phyloP scores from a whole-genome alignment of 1,140 invertebrate species.

The Diorhabda elongata region DNA sequence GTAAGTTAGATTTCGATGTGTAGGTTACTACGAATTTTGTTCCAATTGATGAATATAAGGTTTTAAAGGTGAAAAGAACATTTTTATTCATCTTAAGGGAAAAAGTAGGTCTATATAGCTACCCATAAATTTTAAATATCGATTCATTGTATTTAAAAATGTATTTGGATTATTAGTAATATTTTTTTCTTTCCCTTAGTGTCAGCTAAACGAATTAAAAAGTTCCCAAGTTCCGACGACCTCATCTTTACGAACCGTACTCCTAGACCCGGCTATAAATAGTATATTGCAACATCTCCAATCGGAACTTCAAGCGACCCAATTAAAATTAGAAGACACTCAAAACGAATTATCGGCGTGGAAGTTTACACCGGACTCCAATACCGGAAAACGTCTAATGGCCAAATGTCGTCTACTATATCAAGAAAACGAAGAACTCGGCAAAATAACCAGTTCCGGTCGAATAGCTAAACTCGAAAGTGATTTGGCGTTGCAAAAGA shows the following conservation, averaged over 20 bases:
- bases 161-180: background rate
- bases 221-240: conserved; percentile 73
- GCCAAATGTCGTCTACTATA: conserved; percentile 94
- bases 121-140: no score
- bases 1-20: no score
- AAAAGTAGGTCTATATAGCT: no score
- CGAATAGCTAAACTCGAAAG: conserved; percentile 92
- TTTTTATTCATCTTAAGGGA: no score
- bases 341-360: conserved; percentile 96
- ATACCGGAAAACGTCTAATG: conserved; percentile 97
- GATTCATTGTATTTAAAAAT: no score
- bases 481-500: conserved; percentile 91
- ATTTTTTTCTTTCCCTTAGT: conserved; percentile 54
- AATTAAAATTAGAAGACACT: conserved; percentile 90
- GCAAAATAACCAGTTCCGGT: conserved; percentile 92
- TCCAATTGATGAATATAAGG: no score
- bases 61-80: no score
- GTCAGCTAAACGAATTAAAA: conserved; percentile 88
- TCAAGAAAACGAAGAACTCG: conserved; percentile 97
- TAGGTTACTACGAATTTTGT: no score
- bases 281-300: conserved; percentile 87
- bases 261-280: conserved; percentile 95
- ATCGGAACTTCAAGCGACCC: conserved; percentile 84
- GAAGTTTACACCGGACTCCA: conserved; percentile 98
- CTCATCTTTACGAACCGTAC: conserved; percentile 71